Evolutionary conservation across 2,888 invertebrate species (phyloP).

Genomic region (Meghimatium bilineatum): DNA sequence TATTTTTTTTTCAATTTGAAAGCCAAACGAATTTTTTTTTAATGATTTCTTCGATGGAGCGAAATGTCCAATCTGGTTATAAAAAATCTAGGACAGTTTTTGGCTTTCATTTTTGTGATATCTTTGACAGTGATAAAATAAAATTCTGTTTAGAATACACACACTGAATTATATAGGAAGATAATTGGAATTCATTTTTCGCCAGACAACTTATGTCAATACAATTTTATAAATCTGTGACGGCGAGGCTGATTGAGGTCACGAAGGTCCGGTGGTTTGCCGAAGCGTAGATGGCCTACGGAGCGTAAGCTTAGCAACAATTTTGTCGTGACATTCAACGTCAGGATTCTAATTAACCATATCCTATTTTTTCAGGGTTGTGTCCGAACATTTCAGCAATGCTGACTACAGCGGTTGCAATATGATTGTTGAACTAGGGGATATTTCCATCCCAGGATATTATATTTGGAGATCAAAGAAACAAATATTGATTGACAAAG

Average conservation of each 20-base stretch:
- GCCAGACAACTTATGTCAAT: slow-evolving; percentile 37
- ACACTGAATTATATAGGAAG: background rate
- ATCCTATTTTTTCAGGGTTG: background rate
- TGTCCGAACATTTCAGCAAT: background rate
- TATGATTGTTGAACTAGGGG: background rate
- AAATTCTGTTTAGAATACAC: background rate
- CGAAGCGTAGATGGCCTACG: slow-evolving; percentile 6
- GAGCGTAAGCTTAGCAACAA: slow-evolving; percentile 7
- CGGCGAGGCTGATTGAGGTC: slow-evolving; percentile 35
- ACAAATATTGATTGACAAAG: background rate
- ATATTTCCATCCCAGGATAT: background rate
- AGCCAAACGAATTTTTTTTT: background rate
- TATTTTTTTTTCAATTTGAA: background rate
- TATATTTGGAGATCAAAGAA: slow-evolving; percentile 12
- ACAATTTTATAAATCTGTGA: slow-evolving; percentile 25
- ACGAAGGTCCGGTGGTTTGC: background rate
- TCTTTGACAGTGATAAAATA: background rate
- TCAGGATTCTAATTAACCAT: slow-evolving; percentile 8
- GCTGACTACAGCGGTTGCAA: background rate
- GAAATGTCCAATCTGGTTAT: slow-evolving; percentile 25
- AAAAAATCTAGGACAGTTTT: background rate
- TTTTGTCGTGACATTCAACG: slow-evolving; percentile 28
- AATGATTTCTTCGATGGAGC: background rate
- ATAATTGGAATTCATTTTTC: slow-evolving; percentile 34
- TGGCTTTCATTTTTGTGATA: background rate